Base-by-base conservation (phyloP, 2,797 vertebrate genomes). In the Odontamblyopus lacepedii region DNA sequence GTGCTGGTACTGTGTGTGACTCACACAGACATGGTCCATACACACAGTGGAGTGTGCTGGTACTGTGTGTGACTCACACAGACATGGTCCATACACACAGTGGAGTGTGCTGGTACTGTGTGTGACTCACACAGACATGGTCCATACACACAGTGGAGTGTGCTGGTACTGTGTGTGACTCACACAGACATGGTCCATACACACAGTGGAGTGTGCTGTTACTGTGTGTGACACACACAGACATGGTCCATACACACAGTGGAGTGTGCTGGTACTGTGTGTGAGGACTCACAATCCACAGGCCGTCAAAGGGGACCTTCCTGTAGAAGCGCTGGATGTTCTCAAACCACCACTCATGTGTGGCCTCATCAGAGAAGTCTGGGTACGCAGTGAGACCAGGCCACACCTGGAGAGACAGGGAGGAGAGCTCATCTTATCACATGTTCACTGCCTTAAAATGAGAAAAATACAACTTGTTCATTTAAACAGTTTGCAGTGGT, bases 341-440 rank as follows among this genome's bases (percentile, higher is more conserved):
- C 32, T 96, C 94, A 55, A 93, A 93, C 96, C 96, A 97, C 96
- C 96, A 97, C 38, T 94, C 92, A 0, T 96, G 92, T 0, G 96
- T 94, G 60, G 88, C 92, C 0, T 91, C 86, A 80, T 95, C 86
- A 48, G 95, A 95, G 84, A 97, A 97, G 75, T 96, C 96, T 1
- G 96, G 94, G 3, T 93, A 97, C 0, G 95, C 95, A 0, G 96
- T 97, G 30, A 89, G 90, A 56, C 96, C 96, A 0, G 96, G 96
- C 96, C 96, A 97, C 63, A 97, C 95, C 96, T 97, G 78, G 51
- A 32, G 16, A 48, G 29, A 9, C 57, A 16, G n/a, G 18, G 44
- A 48, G 13, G 13, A 13, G 12, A 48, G 13, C 15, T 48, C 44
- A 48, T 13, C 44, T 48, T 16, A 38, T 7, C 8, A 9, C 35